A percentile compares a stretch with the other conserved stretches of the same genome.
These are phyloP conservation scores for Hypothenemus hampei DNA, from an alignment of 1,140 invertebrate species.

Conservation along the genomic window DNA sequence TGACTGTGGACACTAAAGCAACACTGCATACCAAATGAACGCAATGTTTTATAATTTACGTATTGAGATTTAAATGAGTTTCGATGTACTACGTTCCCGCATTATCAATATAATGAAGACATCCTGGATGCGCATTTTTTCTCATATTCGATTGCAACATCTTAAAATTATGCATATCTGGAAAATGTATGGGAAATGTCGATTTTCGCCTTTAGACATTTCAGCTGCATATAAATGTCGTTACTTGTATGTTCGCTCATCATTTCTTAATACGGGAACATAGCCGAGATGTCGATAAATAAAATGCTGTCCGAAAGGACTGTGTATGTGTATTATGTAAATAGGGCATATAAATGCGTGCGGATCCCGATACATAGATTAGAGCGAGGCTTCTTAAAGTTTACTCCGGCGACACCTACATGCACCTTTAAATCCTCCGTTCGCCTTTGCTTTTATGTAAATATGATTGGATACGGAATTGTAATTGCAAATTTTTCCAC, in stretches of 20 bases:
- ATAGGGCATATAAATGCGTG: constrained; percentile 21
- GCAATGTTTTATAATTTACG: constrained; percentile 18
- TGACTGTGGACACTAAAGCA: constrained; percentile 17
- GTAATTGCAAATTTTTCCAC: constrained; percentile 21
- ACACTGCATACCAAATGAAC: constrained; percentile 22
- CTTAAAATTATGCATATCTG: too few species aligned
- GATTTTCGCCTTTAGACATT: too few species aligned
- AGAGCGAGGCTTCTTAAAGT: constrained; percentile 16
- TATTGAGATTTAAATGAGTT: constrained; percentile 10
- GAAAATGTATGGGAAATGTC: too few species aligned
- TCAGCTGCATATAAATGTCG: too few species aligned
- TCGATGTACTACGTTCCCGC: neutral
- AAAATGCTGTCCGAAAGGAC: constrained; percentile 2
- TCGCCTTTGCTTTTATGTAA: constrained; percentile 10
- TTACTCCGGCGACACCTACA: constrained; percentile 12
- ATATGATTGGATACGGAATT: constrained; percentile 14
- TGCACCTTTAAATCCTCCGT: constrained; percentile 18
- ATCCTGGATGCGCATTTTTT: too few species aligned
- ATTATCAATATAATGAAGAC: too few species aligned
- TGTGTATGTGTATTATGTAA: constrained; percentile 20
- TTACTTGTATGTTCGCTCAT: too few species aligned
- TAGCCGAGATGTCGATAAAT: too few species aligned
- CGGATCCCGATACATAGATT: constrained; percentile 20
- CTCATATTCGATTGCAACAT: too few species aligned
- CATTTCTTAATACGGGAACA: too few species aligned